A percentile compares a stretch with the other conserved stretches of the same genome.
These are phyloP conservation scores for Strigamia maritima DNA, from an alignment of 2,888 invertebrate genomes.

Conservation along the genomic window DNA sequence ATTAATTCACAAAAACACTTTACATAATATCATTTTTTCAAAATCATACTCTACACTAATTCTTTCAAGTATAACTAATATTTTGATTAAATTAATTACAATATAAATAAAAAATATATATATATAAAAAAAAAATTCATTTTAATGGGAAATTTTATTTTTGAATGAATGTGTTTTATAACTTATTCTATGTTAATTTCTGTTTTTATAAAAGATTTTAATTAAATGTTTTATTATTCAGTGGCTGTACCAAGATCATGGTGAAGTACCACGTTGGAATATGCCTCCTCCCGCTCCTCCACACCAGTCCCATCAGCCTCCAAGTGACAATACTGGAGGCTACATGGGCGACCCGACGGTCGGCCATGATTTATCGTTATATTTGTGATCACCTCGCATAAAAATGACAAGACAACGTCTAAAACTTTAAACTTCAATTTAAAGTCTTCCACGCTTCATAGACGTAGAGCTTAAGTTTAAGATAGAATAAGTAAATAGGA, in stretches of 20 bases:
- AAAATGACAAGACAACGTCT: neutral
- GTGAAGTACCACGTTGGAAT: conserved; percentile 35
- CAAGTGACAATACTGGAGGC: conserved; percentile 25
- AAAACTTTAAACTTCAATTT: neutral
- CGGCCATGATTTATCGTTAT: conserved; percentile 19
- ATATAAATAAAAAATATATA: neutral
- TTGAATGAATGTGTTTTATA: neutral
- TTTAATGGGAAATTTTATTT: neutral
- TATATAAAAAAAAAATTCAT: neutral
- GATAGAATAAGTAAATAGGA: neutral
- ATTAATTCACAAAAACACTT: neutral
- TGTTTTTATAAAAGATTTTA: neutral
- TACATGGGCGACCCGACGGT: conserved; percentile 20
- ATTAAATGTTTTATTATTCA: conserved; percentile 22
- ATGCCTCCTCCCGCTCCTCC: conserved; percentile 34
- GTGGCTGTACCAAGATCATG: conserved; percentile 36
- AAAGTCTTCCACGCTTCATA: neutral
- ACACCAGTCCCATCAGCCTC: neutral
- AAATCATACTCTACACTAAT: neutral
- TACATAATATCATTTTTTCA: neutral
- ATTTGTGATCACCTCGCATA: conserved; percentile 2
- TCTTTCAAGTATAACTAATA: neutral
- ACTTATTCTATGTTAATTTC: neutral
- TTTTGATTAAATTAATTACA: neutral
- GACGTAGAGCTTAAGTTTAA: neutral